A percentile compares a stretch with the other conserved stretches of the same genome.
These are phyloP conservation scores for Apolygus lucorum DNA, from an alignment of 1,140 invertebrate genomes.

Conservation along the genomic window DNA sequence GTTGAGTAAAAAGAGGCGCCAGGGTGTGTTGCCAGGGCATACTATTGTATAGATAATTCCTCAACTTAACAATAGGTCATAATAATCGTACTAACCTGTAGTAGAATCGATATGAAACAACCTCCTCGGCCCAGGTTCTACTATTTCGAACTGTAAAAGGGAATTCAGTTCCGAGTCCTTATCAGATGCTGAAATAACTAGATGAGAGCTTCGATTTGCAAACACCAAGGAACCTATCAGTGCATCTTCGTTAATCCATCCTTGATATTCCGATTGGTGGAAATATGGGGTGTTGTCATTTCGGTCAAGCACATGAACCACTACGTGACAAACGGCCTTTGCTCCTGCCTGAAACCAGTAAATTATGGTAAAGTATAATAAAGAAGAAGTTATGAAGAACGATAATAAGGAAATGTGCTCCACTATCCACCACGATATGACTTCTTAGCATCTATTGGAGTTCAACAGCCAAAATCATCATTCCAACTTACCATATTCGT, in stretches of 20 bases:
- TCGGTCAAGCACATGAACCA: slow-evolving; percentile 63
- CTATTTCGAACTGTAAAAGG: slow-evolving; percentile 74
- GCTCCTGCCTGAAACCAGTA: slow-evolving; percentile 58
- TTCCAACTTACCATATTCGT: slow-evolving; percentile 73
- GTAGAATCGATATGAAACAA: slow-evolving; percentile 80
- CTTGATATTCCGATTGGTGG: slow-evolving; percentile 63
- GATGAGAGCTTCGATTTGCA: slow-evolving; percentile 52
- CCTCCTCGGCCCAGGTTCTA: slow-evolving; percentile 58
- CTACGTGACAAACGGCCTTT: slow-evolving; percentile 69
- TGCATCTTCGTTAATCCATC: slow-evolving; percentile 74
- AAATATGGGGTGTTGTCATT: slow-evolving; percentile 83
- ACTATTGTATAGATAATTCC: too few species aligned
- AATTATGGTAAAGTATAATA: too few species aligned
- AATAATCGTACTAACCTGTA: too few species aligned
- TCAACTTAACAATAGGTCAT: too few species aligned
- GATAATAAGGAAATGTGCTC: too few species aligned
- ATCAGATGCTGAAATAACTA: slow-evolving; percentile 70
- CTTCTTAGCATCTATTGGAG: too few species aligned
- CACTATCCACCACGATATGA: too few species aligned
- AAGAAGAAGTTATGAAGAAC: too few species aligned
- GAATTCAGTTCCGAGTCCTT: slow-evolving; percentile 75
- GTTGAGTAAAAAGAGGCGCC: too few species aligned
- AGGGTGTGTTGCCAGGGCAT: too few species aligned
- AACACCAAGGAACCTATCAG: slow-evolving; percentile 67
- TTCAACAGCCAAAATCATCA: too few species aligned